Conservation (phyloP, 2,888 invertebrate species). For the Venustoraphidia nigricollis region DNA sequence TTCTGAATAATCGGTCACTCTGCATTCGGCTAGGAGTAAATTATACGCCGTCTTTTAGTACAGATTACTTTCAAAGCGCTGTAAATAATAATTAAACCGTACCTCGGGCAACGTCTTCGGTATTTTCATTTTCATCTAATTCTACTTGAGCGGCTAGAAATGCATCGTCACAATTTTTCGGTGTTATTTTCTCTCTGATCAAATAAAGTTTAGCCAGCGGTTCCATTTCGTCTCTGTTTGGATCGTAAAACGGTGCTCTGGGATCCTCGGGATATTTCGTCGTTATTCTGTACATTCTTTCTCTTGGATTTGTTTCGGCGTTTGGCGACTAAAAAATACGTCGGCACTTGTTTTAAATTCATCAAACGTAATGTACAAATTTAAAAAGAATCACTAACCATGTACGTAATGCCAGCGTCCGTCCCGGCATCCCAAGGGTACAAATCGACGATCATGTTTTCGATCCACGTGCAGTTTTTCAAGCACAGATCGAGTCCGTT, state of each 20-base stretch:
- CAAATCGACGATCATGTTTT: constrained; percentile 65
- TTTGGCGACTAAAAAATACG: constrained; percentile 52
- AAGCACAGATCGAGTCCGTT: constrained; percentile 77
- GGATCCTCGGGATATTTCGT: constrained; percentile 83
- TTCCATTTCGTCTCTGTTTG: constrained; percentile 46
- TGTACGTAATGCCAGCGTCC: constrained; percentile 81
- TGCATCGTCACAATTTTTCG: constrained; percentile 56
- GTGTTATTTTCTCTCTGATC: constrained; percentile 54
- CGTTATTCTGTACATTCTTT: constrained; percentile 79
- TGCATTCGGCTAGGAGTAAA: constrained; percentile 56
- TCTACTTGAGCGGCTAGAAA: constrained; percentile 42
- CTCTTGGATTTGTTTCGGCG: constrained; percentile 57
- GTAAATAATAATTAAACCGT: constrained; percentile 10
- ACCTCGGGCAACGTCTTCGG: constrained; percentile 52
- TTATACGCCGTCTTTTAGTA: background rate
- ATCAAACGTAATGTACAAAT: background rate
- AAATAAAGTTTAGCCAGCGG: constrained; percentile 77
- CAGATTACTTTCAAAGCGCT: background rate
- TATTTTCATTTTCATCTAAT: constrained; percentile 52
- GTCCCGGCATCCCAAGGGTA: constrained; percentile 95
- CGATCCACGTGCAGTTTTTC: constrained; percentile 83
- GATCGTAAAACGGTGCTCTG: constrained; percentile 82
- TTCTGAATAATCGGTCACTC: constrained; percentile 51
- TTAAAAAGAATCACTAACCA: constrained; percentile 36
- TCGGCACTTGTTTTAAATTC: background rate